These are phyloP conservation scores for Protobothrops mucrosquamatus DNA, from an alignment of 2,113 vertebrate genomes.

Conservation along the genomic window DNA sequence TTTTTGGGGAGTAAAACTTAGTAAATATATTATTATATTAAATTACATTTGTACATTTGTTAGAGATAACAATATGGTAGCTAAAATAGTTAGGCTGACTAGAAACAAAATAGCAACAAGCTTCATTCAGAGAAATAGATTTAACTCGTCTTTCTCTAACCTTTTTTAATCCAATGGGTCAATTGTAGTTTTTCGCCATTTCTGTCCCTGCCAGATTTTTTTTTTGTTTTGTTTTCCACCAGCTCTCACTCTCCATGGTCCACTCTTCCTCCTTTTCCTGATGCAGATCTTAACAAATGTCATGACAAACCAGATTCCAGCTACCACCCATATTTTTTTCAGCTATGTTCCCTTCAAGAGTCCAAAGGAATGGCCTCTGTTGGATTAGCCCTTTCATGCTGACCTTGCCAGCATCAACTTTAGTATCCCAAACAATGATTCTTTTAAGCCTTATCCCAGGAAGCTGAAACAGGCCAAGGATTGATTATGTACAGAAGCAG, in stretches of 20 bases:
- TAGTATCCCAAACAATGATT: background rate
- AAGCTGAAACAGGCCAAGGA: background rate
- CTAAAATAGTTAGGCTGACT: background rate
- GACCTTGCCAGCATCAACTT: background rate
- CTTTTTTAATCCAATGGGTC: background rate
- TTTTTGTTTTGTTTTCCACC: background rate
- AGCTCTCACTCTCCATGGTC: background rate
- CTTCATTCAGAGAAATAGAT: background rate
- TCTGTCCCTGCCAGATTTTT: background rate
- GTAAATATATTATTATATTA: background rate
- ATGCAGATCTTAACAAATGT: background rate
- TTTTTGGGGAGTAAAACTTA: background rate
- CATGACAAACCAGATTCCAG: background rate
- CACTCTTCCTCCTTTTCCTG: background rate
- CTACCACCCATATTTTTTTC: background rate
- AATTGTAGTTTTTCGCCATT: background rate
- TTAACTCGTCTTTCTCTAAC: background rate
- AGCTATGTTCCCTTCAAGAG: background rate
- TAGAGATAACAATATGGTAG: background rate
- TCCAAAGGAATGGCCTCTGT: background rate
- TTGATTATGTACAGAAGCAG: background rate
- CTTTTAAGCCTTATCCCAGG: background rate
- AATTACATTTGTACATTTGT: background rate
- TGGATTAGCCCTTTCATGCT: background rate
- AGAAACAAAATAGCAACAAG: background rate